Evolutionary conservation across 2,888 invertebrate genomes (phyloP).

Genomic region (Sturmia bella): DNA sequence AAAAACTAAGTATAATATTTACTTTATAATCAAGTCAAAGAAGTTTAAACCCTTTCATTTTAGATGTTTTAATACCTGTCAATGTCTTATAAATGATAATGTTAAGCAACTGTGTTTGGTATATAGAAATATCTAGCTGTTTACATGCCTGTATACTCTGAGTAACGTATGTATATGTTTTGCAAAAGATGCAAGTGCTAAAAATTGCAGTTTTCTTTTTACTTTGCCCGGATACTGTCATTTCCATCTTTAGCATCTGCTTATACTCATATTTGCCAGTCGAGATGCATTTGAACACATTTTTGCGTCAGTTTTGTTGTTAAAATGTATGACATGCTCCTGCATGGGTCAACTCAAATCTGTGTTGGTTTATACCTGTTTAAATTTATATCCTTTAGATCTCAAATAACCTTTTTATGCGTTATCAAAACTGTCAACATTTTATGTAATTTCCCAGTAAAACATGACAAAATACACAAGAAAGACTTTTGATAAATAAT

Average conservation of each 20-base stretch:
- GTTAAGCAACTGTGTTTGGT: conserved; percentile 3
- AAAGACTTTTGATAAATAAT: conserved; percentile 22
- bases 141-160: neutral
- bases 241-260: conserved; percentile 35
- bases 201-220: conserved; percentile 3
- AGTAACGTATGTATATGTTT: neutral
- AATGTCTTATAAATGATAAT: conserved; percentile 58
- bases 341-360: conserved; percentile 30
- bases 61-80: conserved; percentile 58
- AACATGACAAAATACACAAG: conserved; percentile 53
- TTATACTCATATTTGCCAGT: conserved; percentile 41
- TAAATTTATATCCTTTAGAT: conserved; percentile 2
- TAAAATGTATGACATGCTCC: conserved; percentile 16
- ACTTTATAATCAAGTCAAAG: conserved; percentile 53
- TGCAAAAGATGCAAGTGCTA: conserved; percentile 4
- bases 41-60: conserved; percentile 43
- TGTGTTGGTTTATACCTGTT: conserved; percentile 2
- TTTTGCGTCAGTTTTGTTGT: conserved; percentile 13
- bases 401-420: conserved; percentile 28
- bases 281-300: conserved; percentile 34
- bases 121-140: neutral
- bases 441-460: conserved; percentile 31
- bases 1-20: conserved; percentile 48
- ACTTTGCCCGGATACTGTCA: conserved; percentile 35
- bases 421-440: conserved; percentile 44